These are phyloP conservation scores for Chrysomela aeneicollis DNA, from an alignment of 2,888 invertebrate species.

Conservation along the genomic window DNA sequence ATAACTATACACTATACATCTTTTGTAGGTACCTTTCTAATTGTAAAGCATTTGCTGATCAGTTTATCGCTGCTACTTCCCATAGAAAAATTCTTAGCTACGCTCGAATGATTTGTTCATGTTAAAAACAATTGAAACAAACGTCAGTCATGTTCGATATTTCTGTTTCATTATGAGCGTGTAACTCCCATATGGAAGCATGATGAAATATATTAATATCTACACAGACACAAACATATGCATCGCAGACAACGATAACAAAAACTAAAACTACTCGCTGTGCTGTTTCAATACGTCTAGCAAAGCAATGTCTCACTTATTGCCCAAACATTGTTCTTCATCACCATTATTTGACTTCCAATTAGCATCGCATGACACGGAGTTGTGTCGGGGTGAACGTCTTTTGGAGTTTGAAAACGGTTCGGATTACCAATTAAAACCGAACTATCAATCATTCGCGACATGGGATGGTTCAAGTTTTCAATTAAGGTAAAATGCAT, in stretches of 20 bases:
- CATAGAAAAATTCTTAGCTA: no score
- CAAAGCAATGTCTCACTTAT: background rate
- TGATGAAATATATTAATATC: no score
- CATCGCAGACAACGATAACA: background rate
- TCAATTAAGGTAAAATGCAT: conserved; percentile 27
- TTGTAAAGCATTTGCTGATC: no score
- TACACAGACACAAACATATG: background rate
- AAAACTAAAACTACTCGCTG: no score
- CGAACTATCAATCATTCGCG: background rate
- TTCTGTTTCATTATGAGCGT: background rate
- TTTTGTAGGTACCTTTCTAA: no score
- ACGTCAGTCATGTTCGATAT: background rate
- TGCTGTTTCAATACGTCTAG: background rate
- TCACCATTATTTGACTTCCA: conserved; percentile 11
- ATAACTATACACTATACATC: no score
- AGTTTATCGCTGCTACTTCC: no score
- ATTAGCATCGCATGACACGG: conserved; percentile 18
- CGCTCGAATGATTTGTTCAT: no score
- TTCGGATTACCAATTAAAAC: conserved; percentile 2
- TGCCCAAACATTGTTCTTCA: background rate
- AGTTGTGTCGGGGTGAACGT: conserved; percentile 12
- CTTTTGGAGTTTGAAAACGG: background rate
- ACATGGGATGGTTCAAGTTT: conserved; percentile 22
- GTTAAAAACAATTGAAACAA: no score
- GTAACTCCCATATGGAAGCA: background rate